A percentile compares a stretch with the other conserved stretches of the same genome.
Evolutionary conservation across 2,113 vertebrate genomes (phyloP).

Genomic region (Vulpes lagopus): DNA sequence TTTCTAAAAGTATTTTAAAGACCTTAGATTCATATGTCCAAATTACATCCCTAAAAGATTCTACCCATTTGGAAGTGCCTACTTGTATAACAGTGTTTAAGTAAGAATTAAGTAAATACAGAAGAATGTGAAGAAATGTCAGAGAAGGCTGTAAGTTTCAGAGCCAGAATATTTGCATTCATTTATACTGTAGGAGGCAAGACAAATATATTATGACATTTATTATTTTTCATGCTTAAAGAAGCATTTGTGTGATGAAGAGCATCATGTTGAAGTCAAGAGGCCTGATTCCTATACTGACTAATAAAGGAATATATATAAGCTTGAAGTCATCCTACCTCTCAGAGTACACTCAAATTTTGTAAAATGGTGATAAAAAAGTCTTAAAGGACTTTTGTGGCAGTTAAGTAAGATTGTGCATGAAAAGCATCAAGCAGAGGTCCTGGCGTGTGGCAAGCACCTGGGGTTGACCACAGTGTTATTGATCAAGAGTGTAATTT

Average conservation of each 20-base stretch:
- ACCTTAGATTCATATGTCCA: background rate
- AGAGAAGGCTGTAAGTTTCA: background rate
- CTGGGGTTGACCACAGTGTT: background rate
- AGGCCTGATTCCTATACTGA: background rate
- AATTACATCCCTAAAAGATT: background rate
- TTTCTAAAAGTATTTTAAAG: background rate
- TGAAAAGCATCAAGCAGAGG: background rate
- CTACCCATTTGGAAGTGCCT: background rate
- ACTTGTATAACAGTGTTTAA: background rate
- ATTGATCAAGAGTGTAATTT: background rate
- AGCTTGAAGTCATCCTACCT: background rate
- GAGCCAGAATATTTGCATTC: slow-evolving; percentile 8
- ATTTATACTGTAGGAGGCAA: background rate
- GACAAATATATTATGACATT: background rate
- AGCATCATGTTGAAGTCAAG: background rate
- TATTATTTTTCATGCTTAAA: background rate
- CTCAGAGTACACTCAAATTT: background rate
- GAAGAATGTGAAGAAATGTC: background rate
- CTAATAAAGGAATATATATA: background rate
- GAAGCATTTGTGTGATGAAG: background rate
- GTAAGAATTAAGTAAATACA: background rate
- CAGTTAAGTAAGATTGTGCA: background rate
- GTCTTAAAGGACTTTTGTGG: background rate
- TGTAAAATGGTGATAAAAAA: background rate
- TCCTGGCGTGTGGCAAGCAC: background rate